Base-by-base conservation (phyloP, 2,113 vertebrate species). In the Euleptes europaea region DNA sequence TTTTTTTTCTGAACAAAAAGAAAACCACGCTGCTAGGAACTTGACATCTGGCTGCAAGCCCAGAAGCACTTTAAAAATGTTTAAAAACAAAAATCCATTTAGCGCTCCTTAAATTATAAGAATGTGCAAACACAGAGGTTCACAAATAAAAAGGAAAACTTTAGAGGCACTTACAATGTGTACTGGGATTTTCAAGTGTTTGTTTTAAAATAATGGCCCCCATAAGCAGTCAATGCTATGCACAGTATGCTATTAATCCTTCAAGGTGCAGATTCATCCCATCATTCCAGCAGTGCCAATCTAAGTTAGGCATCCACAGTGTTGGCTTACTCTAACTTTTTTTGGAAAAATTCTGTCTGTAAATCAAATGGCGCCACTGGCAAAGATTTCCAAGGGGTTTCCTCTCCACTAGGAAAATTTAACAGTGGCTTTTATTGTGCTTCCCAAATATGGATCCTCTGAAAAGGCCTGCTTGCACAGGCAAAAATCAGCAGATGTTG, bases 91-190 rank as follows among this genome's bases (percentile, higher is more conserved):
- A 67, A 88, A 80, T 60, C 40, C 35, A 13, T 83, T 90, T 49
- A n/a, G 76, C 33, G 47, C 35, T 77, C 49, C 47, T 21, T 57
- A 66, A 54, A 0, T 73, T 86, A 5, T 49, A 86, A 84, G 54
- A 57, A 82, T 38, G 31, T 80, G 67, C 28, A 85, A 84, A 86
- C 60, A 84, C 2, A n/a, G 31, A 66, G 31, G 6, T 78, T 78
- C 72, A 78, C 35, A 71, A 79, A 82, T 66, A 70, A 84, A 91
- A 89, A 67, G 51, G 2, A n/a, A 88, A 60, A 77, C 80, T 19
- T n/a, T 57, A 51, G 42, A 42, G 2, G 7, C 1, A 5, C 71
- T 80, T 70, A 78, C 75, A 82, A 47, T 31, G 1, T 54, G 23
- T 1, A 35, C 0, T 67, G 72, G 0, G 0, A 0, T 82, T 57